These are phyloP conservation scores for Lepidurus packardi DNA, from an alignment of 1,140 invertebrate genomes.

Conservation along the genomic window DNA sequence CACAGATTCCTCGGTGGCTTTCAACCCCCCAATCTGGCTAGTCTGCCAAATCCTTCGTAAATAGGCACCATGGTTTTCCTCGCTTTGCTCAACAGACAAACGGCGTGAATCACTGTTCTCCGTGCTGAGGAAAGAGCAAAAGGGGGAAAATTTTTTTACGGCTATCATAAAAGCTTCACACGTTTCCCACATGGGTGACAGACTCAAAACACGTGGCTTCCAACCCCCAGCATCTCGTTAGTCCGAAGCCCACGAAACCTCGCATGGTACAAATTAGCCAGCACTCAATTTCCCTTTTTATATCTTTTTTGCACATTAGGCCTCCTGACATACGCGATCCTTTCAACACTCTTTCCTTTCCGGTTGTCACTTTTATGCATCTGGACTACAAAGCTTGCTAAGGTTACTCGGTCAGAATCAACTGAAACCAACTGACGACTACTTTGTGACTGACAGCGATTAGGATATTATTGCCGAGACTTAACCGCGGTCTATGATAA, in stretches of 20 bases:
- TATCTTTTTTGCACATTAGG: not conserved
- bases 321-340: not conserved
- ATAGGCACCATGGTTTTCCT: not conserved
- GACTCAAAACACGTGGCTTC: constrained; percentile 9
- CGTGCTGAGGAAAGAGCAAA: not conserved
- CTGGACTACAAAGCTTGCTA: too few relatives aligned
- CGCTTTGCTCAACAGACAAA: not conserved
- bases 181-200: not conserved
- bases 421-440: too few relatives aligned
- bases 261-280: not conserved
- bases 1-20: not conserved
- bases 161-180: constrained; percentile 13
- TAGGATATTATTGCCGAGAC: too few relatives aligned
- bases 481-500: too few relatives aligned
- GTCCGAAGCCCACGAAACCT: not conserved
- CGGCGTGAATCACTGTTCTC: not conserved
- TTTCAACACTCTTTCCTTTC: too few relatives aligned
- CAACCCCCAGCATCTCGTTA: not conserved
- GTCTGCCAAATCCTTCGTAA: not conserved
- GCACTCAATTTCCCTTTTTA: not conserved
- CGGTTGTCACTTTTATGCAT: too few relatives aligned
- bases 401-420: too few relatives aligned
- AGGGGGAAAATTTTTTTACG: not conserved
- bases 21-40: not conserved
- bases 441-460: too few relatives aligned